These are phyloP conservation scores for Hesperia comma DNA, from an alignment of 2,888 invertebrate genomes.

Conservation along the genomic window DNA sequence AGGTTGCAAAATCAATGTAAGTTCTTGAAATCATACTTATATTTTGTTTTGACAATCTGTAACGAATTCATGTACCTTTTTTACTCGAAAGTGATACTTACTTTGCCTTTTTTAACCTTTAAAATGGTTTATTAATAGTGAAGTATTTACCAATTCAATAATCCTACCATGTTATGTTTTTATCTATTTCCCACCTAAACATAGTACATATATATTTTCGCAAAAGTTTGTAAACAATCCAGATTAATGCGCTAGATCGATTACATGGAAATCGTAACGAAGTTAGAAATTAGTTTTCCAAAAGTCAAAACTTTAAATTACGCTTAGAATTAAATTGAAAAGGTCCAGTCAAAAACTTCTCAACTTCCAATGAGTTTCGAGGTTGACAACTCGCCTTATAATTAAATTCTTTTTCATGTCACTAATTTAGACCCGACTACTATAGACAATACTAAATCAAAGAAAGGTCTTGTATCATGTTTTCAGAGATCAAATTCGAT, in stretches of 20 bases:
- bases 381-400: not conserved
- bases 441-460: not conserved
- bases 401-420: not conserved
- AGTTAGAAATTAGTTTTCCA: slow-evolving; percentile 3
- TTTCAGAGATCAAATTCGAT: not conserved
- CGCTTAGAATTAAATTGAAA: slow-evolving; percentile 5
- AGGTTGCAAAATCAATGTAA: too few relatives aligned
- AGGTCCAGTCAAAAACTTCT: slow-evolving; percentile 1
- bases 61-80: too few relatives aligned
- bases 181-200: too few relatives aligned
- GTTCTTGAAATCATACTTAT: too few relatives aligned
- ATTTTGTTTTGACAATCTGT: too few relatives aligned
- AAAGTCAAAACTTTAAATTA: slow-evolving; percentile 4
- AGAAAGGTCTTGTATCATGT: not conserved
- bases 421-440: too few relatives aligned
- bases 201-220: too few relatives aligned
- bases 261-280: not conserved
- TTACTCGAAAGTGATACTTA: too few relatives aligned
- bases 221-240: not conserved
- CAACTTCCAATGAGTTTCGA: not conserved
- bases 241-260: not conserved
- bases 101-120: too few relatives aligned
- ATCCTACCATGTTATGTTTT: too few relatives aligned
- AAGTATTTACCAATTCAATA: too few relatives aligned
- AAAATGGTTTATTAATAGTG: too few relatives aligned